phyloP scores from a whole-genome alignment of 2,888 invertebrate genomes.

The Dynastes tityus region DNA sequence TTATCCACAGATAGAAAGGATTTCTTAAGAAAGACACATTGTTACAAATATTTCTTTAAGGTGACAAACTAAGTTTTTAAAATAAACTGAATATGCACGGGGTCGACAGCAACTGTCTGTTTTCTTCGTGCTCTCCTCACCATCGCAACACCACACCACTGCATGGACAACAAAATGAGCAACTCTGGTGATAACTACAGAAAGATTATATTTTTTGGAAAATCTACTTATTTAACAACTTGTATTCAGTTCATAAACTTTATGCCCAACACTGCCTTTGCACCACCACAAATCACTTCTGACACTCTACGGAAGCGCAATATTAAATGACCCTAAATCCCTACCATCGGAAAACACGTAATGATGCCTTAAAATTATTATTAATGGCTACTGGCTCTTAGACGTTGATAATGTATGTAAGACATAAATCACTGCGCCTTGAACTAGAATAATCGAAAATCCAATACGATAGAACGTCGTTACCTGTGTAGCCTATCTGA shows the following conservation, averaged over 20 bases:
- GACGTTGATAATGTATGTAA: slow-evolving; percentile 20
- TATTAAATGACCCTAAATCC: slow-evolving; percentile 7
- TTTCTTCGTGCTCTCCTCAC: too few relatives aligned
- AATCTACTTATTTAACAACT: too few relatives aligned
- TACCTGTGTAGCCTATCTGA: neutral
- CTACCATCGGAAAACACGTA: slow-evolving; percentile 3
- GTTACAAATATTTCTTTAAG: too few relatives aligned
- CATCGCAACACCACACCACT: too few relatives aligned
- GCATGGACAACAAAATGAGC: too few relatives aligned
- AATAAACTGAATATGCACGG: too few relatives aligned
- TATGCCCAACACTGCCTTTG: neutral
- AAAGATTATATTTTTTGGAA: too few relatives aligned
- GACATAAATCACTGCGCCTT: slow-evolving; percentile 27
- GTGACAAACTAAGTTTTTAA: too few relatives aligned
- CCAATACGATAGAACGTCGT: slow-evolving; percentile 1
- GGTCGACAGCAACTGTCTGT: too few relatives aligned
- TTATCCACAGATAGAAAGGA: too few relatives aligned
- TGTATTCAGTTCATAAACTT: neutral
- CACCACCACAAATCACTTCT: slow-evolving; percentile 6
- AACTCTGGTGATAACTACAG: too few relatives aligned
- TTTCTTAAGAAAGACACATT: too few relatives aligned
- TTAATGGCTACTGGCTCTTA: slow-evolving; percentile 22
- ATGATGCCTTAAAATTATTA: slow-evolving; percentile 30
- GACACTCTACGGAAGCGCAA: slow-evolving; percentile 17
- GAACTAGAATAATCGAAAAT: slow-evolving; percentile 22